Evolutionary conservation across 2,113 vertebrate species (phyloP).

Genomic region (Isichthys henryi): DNA sequence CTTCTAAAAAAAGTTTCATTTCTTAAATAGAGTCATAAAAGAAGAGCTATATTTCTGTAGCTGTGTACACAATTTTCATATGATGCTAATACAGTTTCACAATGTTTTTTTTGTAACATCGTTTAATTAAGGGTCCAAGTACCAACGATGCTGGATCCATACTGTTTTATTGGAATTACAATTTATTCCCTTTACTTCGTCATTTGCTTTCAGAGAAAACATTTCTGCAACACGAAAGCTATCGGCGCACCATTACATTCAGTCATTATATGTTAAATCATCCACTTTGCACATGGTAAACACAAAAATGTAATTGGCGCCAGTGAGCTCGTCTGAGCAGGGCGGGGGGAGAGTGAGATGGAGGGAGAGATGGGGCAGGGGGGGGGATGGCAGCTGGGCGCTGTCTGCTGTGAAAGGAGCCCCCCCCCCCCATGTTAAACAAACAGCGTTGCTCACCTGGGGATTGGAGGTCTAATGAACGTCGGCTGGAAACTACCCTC

Average conservation of each 20-base stretch:
- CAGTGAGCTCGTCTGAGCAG: background rate
- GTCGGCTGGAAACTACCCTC: background rate
- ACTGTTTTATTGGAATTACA: background rate
- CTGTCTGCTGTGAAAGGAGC: constrained; percentile 25
- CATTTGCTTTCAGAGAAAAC: background rate
- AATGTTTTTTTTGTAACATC: background rate
- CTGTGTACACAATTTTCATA: background rate
- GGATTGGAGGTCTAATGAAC: constrained; percentile 27
- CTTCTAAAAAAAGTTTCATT: background rate
- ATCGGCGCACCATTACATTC: background rate
- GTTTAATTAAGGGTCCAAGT: background rate
- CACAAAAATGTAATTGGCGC: constrained; percentile 13
- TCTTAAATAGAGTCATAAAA: background rate
- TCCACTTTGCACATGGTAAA: background rate
- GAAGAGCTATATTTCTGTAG: background rate
- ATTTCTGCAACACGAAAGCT: background rate
- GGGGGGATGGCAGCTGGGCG: constrained; percentile 22
- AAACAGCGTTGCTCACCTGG: background rate
- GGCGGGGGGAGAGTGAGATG: background rate
- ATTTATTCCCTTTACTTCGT: background rate
- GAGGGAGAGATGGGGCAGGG: constrained; percentile 9
- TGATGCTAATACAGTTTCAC: background rate
- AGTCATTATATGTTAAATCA: background rate
- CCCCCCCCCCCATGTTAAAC: constrained; percentile 28
- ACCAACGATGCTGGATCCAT: background rate